Evolutionary conservation across 2,113 vertebrate species (phyloP).

Genomic region (Chionis minor): DNA sequence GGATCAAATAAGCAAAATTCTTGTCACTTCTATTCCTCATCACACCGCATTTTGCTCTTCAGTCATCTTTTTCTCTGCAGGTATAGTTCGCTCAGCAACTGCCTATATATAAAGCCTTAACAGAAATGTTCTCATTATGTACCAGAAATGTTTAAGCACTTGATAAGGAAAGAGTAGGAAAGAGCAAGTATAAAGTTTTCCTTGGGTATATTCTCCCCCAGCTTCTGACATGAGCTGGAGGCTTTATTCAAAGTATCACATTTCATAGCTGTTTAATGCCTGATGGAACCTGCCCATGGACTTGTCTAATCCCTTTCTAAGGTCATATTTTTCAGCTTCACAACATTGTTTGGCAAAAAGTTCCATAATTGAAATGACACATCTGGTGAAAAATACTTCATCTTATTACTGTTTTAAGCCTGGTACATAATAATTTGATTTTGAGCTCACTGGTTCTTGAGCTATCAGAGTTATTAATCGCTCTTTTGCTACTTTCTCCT

Average conservation of each 20-base stretch:
- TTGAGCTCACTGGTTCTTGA: neutral
- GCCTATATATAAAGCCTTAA: neutral
- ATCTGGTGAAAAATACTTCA: neutral
- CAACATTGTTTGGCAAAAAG: neutral
- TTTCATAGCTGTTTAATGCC: neutral
- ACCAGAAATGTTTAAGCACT: neutral
- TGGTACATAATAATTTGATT: neutral
- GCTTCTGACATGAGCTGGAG: neutral
- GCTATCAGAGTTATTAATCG: neutral
- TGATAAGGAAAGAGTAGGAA: neutral
- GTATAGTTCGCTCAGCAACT: neutral
- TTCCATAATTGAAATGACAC: neutral
- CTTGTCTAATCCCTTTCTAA: neutral
- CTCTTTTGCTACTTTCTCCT: neutral
- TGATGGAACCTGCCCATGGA: neutral
- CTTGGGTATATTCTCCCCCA: neutral
- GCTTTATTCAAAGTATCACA: neutral
- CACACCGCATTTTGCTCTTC: neutral
- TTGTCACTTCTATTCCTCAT: neutral
- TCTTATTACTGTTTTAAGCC: neutral
- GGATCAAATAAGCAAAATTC: neutral
- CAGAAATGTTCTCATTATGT: neutral
- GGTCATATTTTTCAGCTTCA: neutral
- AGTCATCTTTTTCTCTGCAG: neutral
- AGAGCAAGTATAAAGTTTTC: neutral